These are phyloP conservation scores for Sphyrna mokarran DNA, from an alignment of 2,113 vertebrate species.

Conservation along the genomic window DNA sequence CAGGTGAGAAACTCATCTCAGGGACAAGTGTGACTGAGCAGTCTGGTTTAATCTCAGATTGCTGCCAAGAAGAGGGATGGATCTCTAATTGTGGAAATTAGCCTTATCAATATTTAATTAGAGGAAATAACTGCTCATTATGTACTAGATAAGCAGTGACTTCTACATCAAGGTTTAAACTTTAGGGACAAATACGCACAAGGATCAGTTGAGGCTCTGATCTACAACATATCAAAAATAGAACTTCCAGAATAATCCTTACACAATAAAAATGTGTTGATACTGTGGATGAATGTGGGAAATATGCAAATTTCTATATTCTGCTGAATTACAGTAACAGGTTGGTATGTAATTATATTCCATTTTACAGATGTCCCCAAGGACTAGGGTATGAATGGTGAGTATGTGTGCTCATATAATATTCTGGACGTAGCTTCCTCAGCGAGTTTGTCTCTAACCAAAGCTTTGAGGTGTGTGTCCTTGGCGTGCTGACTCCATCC, in stretches of 20 bases:
- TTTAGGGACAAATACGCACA: neutral
- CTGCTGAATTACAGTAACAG: neutral
- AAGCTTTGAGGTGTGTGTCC: neutral
- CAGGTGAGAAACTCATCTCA: no score
- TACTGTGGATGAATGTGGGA: neutral
- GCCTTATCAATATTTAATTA: no score
- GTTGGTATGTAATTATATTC: neutral
- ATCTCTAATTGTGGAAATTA: no score
- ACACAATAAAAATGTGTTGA: neutral
- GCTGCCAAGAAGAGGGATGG: no score
- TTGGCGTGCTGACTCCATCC: neutral
- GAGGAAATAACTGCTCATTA: no score
- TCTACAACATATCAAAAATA: neutral
- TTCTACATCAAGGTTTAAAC: neutral
- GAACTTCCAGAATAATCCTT: neutral
- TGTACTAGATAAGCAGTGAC: neutral
- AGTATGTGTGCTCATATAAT: neutral
- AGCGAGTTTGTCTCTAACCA: neutral
- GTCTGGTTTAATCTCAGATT: no score
- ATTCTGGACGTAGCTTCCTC: conserved; percentile 17
- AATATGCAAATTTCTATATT: neutral
- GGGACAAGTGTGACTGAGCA: no score
- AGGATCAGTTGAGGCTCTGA: neutral
- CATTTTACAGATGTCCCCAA: neutral
- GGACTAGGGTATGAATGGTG: neutral